These are phyloP conservation scores for Cephus spinipes DNA, from an alignment of 2,888 invertebrate species.

Conservation along the genomic window DNA sequence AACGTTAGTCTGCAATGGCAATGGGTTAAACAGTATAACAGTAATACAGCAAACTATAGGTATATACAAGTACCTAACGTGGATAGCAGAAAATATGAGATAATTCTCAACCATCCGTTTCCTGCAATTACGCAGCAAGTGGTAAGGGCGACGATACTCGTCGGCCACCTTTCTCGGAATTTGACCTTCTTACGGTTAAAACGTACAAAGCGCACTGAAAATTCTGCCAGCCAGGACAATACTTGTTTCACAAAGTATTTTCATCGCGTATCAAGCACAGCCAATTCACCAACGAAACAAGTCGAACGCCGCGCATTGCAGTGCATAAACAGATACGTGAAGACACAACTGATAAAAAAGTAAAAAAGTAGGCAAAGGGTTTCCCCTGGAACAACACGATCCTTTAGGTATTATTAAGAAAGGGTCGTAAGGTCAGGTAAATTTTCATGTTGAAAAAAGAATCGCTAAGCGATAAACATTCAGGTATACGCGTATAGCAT, in stretches of 20 bases:
- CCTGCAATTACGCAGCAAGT: background rate
- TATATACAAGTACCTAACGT: background rate
- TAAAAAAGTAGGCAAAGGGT: slow-evolving; percentile 40
- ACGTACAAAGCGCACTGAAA: background rate
- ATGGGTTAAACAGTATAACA: background rate
- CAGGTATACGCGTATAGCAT: background rate
- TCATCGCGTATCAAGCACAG: background rate
- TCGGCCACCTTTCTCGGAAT: background rate
- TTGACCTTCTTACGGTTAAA: background rate
- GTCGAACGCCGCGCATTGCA: background rate
- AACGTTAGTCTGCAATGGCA: background rate
- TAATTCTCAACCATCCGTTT: background rate
- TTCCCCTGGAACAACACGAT: background rate
- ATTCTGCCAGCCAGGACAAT: background rate
- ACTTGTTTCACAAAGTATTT: background rate
- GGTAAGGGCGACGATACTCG: background rate
- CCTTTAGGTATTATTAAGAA: background rate
- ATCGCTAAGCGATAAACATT: background rate
- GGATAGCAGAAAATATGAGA: background rate
- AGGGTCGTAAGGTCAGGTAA: background rate
- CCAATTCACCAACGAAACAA: background rate
- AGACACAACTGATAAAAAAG: background rate
- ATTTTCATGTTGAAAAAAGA: too few species aligned
- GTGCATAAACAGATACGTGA: background rate
- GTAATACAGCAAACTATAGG: background rate